Conservation (phyloP, 1,140 invertebrate genomes). For the Aplysia californica region DNA sequence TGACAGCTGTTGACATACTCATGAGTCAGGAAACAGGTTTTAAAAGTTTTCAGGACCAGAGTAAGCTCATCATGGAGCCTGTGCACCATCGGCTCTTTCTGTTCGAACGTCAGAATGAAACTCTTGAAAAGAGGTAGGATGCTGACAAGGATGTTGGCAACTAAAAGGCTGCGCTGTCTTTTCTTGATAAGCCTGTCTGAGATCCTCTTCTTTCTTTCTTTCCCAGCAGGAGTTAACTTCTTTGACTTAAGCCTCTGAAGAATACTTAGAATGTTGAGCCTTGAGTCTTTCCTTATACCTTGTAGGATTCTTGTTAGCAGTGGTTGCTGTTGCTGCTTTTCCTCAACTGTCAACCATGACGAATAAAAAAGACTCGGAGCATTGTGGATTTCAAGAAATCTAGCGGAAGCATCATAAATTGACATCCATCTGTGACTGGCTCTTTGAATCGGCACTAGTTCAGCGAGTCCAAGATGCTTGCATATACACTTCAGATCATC, state of each 20-base stretch:
- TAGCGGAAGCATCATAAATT: not conserved
- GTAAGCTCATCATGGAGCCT: not conserved
- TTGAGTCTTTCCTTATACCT: not conserved
- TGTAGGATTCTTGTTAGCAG: not conserved
- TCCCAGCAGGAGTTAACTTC: not conserved
- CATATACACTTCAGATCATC: not conserved
- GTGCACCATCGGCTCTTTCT: not conserved
- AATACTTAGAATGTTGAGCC: not conserved
- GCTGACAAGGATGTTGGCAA: not conserved
- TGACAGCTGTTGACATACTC: not conserved
- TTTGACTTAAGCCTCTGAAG: not conserved
- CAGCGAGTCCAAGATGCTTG: not conserved
- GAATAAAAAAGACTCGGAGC: not conserved
- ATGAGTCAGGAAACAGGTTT: not conserved
- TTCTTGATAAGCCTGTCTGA: not conserved
- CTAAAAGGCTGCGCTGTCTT: not conserved
- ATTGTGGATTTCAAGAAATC: not conserved
- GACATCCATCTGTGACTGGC: not conserved
- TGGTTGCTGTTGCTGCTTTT: not conserved
- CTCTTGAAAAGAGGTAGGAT: not conserved
- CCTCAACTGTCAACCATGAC: not conserved
- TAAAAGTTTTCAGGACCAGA: not conserved
- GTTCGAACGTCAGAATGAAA: not conserved
- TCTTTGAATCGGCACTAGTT: not conserved
- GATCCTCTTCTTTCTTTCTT: not conserved